Percentiles rank a stretch among this genome's conserved stretches.
Conservation (phyloP, 2,113 vertebrate genomes). For the Lepus europaeus region DNA sequence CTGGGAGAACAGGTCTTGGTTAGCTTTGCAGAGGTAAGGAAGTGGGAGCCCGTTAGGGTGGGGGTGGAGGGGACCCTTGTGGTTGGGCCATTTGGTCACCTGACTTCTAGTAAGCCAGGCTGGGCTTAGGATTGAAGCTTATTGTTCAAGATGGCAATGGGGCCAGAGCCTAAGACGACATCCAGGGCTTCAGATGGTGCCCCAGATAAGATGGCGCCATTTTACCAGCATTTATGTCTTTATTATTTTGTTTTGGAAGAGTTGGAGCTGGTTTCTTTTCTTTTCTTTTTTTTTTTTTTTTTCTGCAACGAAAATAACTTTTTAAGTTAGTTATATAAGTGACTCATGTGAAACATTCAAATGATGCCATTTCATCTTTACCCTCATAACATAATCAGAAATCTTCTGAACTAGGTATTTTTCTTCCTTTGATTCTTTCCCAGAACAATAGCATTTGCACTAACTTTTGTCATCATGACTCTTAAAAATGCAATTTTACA, state of each 20-base stretch:
- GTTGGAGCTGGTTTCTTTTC: neutral
- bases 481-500: neutral
- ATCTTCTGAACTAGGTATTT: neutral
- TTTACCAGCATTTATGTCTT: neutral
- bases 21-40: too few relatives aligned
- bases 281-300: neutral
- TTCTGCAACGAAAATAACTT: neutral
- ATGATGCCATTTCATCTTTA: neutral
- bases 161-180: too few relatives aligned
- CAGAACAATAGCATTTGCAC: neutral
- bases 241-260: neutral
- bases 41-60: too few relatives aligned
- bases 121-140: too few relatives aligned
- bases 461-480: neutral
- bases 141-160: too few relatives aligned
- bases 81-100: too few relatives aligned
- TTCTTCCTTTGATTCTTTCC: neutral
- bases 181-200: too few relatives aligned
- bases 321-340: neutral
- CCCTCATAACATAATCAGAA: neutral
- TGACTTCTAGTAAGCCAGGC: too few relatives aligned
- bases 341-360: conserved; percentile 24
- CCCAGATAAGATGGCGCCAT: too few relatives aligned
- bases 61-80: too few relatives aligned
- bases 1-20: too few relatives aligned